Base-by-base conservation (phyloP, 1,140 invertebrate species). In the Andrena cerasifolii region DNA sequence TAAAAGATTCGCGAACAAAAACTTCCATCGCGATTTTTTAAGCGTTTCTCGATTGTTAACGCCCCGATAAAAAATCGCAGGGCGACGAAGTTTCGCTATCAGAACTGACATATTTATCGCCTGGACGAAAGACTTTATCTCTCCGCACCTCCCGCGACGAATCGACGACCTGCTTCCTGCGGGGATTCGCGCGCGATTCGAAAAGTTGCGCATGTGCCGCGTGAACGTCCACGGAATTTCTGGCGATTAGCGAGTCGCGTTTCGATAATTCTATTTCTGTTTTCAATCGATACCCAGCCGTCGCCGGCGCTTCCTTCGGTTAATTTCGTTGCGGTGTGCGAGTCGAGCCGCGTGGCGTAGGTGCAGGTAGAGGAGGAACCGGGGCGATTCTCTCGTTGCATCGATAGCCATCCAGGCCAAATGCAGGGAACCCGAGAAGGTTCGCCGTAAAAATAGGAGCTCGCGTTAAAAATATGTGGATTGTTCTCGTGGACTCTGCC, bases 391-490 rank as follows among this genome's bases (percentile, higher is more conserved):
- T 16, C n/a, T 40, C 6, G 21, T 61, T 65, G 71, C 61, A 65
- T 40, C 61, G 71, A 74, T 74, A 54, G 18, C 24, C 61, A 74
- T 54, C 18, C 59, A 40, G 71, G 33, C 26, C 61, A 54, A 43
- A 33, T 12, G 18, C n/a, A 31, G 14, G 43, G 7, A 12, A 28
- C 24, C 18, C 43, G 14, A 5, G 24, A 33, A 47, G 59, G 24
- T 53, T 31, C 12, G 45, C 4, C 8, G 26, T 54, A 74, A 65
- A 74, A 74, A 65, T 74, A 74, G 61, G 10, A 31, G 3, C 18
- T 7, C 45, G 6, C n/a, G 49, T 40, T 73, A 53, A 63, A 73
- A 40, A 73, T 73, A 73, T 3, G 14, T 16, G 10, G 10, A 24
- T 59, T 21, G 51, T 26, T 7, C 36, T 0, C 1, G 10, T 10